These are phyloP conservation scores for Leptonema lineaticorne DNA, from an alignment of 1,140 invertebrate species.

Conservation along the genomic window DNA sequence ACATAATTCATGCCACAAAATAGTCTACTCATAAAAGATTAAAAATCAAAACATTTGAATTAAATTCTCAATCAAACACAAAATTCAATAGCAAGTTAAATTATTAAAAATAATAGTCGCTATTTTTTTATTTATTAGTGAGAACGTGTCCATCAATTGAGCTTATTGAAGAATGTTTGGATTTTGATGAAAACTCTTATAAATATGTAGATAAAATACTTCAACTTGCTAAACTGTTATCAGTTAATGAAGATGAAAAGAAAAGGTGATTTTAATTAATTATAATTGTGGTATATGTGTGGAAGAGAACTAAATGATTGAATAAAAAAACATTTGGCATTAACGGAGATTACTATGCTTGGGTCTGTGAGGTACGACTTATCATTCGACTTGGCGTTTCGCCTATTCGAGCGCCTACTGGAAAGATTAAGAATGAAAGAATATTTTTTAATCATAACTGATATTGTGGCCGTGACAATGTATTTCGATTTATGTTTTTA, in stretches of 20 bases:
- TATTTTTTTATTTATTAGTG: slow-evolving; percentile 36
- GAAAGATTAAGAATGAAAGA: no score
- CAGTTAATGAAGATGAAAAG: slow-evolving; percentile 35
- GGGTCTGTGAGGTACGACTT: neutral
- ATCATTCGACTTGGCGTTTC: no score
- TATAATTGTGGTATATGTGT: neutral
- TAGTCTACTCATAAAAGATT: no score
- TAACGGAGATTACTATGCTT: no score
- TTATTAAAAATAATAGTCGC: no score
- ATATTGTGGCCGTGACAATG: neutral
- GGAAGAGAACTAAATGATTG: no score
- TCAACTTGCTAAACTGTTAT: slow-evolving; percentile 35
- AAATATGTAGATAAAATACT: slow-evolving; percentile 36
- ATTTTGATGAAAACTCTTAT: slow-evolving; percentile 36
- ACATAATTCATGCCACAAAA: no score
- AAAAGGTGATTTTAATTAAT: slow-evolving; percentile 34
- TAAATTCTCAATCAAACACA: no score
- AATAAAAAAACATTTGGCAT: no score
- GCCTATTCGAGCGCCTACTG: no score
- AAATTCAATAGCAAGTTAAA: no score
- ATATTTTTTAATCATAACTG: neutral
- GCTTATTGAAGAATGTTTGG: slow-evolving; percentile 39
- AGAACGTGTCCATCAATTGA: slow-evolving; percentile 30
- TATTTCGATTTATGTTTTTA: neutral
- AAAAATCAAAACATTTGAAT: no score